Conservation (phyloP, 2,113 vertebrate genomes). For the Pachyramphus minor region DNA sequence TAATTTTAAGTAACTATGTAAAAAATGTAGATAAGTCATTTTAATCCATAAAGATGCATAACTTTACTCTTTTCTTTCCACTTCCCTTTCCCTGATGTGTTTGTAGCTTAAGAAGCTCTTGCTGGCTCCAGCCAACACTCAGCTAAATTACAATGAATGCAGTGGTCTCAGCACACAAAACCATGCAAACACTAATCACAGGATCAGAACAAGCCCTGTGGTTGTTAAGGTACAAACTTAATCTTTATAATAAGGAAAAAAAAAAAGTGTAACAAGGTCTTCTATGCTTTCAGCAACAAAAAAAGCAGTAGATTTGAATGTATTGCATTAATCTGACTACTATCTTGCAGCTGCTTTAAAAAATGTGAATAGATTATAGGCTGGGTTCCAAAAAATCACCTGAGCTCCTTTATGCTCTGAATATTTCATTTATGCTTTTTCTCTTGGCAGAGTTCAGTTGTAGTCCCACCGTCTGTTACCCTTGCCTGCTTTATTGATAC, state of each 20-base stretch:
- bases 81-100: constrained; percentile 47
- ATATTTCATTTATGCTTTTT: constrained; percentile 22
- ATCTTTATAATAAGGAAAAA: constrained; percentile 41
- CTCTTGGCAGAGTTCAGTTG: not conserved
- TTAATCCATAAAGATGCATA: constrained; percentile 26
- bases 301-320: not conserved
- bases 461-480: constrained; percentile 7
- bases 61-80: constrained; percentile 34
- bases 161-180: constrained; percentile 93
- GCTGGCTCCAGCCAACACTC: constrained; percentile 96
- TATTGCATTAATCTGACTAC: not conserved
- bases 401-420: constrained; percentile 22
- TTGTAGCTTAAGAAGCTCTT: constrained; percentile 98
- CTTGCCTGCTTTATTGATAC: constrained; percentile 5
- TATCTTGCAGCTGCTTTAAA: not conserved
- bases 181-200: constrained; percentile 93
- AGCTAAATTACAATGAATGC: constrained; percentile 99
- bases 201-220: constrained; percentile 94
- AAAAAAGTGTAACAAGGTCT: not conserved
- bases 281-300: not conserved
- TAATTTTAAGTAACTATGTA: constrained; percentile 28
- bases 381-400: not conserved
- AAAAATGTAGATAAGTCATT: constrained; percentile 10
- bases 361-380: not conserved
- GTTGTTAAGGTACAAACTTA: constrained; percentile 89